A percentile compares a stretch with the other conserved stretches of the same genome.
Evolutionary conservation across 2,113 vertebrate genomes (phyloP).

Genomic region (Hippocampus abdominalis): DNA sequence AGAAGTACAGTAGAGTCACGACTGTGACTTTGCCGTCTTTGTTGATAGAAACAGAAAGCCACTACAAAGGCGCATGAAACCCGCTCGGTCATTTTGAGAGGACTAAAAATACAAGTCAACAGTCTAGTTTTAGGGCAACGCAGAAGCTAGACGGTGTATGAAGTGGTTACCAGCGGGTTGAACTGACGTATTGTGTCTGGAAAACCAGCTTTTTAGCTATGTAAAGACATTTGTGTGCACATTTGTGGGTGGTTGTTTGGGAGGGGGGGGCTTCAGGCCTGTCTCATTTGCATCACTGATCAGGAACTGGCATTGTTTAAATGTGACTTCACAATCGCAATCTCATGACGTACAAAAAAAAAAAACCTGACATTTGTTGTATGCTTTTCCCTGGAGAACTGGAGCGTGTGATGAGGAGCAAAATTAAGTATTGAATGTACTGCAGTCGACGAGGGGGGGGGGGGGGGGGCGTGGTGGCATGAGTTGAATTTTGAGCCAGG

Average conservation of each 20-base stretch:
- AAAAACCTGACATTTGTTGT: slow-evolving; percentile 30
- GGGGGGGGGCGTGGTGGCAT: slow-evolving; percentile 25
- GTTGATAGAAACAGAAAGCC: slow-evolving; percentile 51
- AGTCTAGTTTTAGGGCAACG: not conserved
- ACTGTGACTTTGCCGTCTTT: slow-evolving; percentile 38
- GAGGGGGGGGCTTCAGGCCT: not conserved
- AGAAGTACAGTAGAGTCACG: slow-evolving; percentile 5
- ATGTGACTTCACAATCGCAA: slow-evolving; percentile 49
- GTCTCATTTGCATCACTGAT: slow-evolving; percentile 45
- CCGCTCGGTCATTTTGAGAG: slow-evolving; percentile 5
- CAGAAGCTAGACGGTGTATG: not conserved
- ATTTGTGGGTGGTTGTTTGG: slow-evolving; percentile 9
- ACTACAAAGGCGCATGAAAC: slow-evolving; percentile 23
- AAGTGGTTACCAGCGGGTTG: slow-evolving; percentile 18
- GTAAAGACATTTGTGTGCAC: slow-evolving; percentile 27
- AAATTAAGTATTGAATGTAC: slow-evolving; percentile 59
- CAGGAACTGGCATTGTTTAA: slow-evolving; percentile 53
- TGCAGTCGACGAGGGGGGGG: slow-evolving; percentile 17
- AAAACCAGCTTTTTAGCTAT: slow-evolving; percentile 46
- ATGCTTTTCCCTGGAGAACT: slow-evolving; percentile 48
- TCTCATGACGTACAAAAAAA: slow-evolving; percentile 36
- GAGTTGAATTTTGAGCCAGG: slow-evolving; percentile 49
- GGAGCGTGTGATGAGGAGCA: slow-evolving; percentile 46
- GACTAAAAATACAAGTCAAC: not conserved
- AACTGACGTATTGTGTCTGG: slow-evolving; percentile 30